These are phyloP conservation scores for Gymnorhina tibicen DNA, from an alignment of 2,113 vertebrate genomes.

Conservation along the genomic window DNA sequence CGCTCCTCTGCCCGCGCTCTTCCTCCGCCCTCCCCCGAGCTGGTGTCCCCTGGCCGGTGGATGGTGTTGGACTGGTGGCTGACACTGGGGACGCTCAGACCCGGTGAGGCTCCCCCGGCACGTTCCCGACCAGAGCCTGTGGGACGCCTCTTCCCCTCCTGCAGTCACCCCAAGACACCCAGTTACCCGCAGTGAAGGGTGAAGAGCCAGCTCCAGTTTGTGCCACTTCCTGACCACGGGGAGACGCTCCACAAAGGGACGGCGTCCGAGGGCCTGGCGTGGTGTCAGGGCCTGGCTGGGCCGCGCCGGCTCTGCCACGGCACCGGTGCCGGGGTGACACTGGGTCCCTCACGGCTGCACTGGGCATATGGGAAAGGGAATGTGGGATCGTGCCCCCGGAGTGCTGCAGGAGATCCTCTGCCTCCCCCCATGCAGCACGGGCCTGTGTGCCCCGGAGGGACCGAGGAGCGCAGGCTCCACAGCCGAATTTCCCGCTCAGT, in stretches of 20 bases:
- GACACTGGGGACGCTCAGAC: not conserved
- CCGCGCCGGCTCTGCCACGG: not conserved
- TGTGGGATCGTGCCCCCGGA: rapidly evolving
- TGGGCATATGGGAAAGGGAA: not conserved
- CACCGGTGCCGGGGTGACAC: rapidly evolving
- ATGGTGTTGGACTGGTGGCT: not conserved
- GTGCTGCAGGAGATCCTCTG: not conserved
- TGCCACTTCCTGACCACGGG: not conserved
- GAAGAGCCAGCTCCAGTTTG: not conserved
- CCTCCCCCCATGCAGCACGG: too few relatives aligned
- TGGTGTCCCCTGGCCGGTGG: not conserved
- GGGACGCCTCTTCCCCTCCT: not conserved
- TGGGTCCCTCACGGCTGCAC: not conserved
- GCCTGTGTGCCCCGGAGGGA: not conserved
- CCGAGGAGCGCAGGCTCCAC: not conserved
- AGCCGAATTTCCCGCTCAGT: not conserved
- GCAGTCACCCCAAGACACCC: not conserved
- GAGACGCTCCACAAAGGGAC: not conserved
- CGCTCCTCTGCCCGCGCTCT: not conserved
- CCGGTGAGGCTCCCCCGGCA: not conserved
- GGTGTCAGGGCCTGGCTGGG: not conserved
- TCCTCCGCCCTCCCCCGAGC: not conserved
- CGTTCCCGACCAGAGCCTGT: not conserved
- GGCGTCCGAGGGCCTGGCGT: rapidly evolving
- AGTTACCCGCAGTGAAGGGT: not conserved